phyloP scores from a whole-genome alignment of 64 coral and sea anemone species.

The Dendrophyllia cribrosa region DNA sequence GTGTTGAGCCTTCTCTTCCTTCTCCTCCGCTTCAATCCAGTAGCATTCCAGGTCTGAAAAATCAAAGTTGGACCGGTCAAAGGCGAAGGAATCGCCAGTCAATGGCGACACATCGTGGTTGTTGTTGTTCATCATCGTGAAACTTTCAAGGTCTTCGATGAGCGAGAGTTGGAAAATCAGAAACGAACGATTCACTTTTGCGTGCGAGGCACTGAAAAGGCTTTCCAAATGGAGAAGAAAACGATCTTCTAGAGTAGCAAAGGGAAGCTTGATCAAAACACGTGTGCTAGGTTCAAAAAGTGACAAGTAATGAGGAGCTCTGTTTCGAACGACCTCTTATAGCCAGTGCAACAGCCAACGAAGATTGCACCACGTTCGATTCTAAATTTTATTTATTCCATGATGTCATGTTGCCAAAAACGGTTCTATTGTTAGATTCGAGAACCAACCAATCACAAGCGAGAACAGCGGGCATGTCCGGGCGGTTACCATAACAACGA shows the following conservation, averaged over 20 bases:
- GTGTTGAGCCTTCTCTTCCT: background rate
- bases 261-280: background rate
- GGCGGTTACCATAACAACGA: constrained; percentile 54
- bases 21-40: background rate
- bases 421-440: background rate
- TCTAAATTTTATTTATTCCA: constrained; percentile 39
- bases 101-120: background rate
- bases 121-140: background rate
- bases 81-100: background rate
- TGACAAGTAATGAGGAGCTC: background rate
- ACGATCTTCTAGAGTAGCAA: background rate
- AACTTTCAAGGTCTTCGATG: background rate
- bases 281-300: background rate
- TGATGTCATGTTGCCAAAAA: constrained; percentile 80
- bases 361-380: constrained; percentile 65
- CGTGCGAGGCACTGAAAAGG: background rate
- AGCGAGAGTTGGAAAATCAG: background rate
- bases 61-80: background rate
- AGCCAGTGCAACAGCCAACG: constrained; percentile 53
- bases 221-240: background rate
- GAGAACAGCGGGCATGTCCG: constrained; percentile 37
- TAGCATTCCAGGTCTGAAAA: background rate
- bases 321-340: background rate
- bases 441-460: constrained; percentile 43
- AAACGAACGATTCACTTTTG: background rate